These are phyloP conservation scores for Andricus quercusramuli DNA, from an alignment of 2,888 invertebrate genomes.

Conservation along the genomic window DNA sequence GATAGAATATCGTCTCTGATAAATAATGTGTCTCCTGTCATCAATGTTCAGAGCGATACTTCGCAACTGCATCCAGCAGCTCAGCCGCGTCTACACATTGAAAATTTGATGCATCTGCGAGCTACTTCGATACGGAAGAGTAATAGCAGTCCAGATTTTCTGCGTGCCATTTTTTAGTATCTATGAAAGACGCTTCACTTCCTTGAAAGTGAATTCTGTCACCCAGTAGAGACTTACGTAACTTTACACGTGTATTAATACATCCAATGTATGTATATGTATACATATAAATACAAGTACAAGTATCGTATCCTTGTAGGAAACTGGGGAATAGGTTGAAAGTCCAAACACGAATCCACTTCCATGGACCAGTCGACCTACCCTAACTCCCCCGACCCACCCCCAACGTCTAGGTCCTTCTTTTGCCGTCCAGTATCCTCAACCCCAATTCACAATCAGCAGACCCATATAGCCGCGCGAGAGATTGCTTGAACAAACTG, in stretches of 20 bases:
- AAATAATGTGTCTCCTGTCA: slow-evolving; percentile 20
- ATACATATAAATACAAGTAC: not conserved
- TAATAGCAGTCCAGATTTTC: not conserved
- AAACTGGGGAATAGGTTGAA: slow-evolving; percentile 18
- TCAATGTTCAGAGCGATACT: slow-evolving; percentile 19
- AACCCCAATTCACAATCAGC: slow-evolving; percentile 41
- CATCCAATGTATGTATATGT: not conserved
- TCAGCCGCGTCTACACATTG: not conserved
- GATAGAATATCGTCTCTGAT: not conserved
- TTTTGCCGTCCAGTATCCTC: slow-evolving; percentile 32
- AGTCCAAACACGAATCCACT: slow-evolving; percentile 31
- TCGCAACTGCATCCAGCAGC: not conserved
- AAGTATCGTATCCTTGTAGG: slow-evolving; percentile 24
- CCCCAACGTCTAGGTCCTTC: slow-evolving; percentile 3
- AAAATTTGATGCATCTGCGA: slow-evolving; percentile 8
- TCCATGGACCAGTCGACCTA: slow-evolving; percentile 17
- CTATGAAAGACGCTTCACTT: not conserved
- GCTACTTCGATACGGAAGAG: slow-evolving; percentile 22
- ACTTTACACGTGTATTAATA: not conserved
- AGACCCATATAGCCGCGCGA: slow-evolving; percentile 26
- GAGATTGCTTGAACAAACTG: slow-evolving; percentile 33
- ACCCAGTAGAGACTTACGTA: slow-evolving; percentile 2
- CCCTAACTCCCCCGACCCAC: not conserved
- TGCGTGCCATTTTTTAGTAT: not conserved
- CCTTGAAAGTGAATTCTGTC: not conserved